Evolutionary conservation across 2,113 vertebrate species (phyloP), one percentile per base, ranked within the genome.

Genomic region (Grantiella picta): DNA sequence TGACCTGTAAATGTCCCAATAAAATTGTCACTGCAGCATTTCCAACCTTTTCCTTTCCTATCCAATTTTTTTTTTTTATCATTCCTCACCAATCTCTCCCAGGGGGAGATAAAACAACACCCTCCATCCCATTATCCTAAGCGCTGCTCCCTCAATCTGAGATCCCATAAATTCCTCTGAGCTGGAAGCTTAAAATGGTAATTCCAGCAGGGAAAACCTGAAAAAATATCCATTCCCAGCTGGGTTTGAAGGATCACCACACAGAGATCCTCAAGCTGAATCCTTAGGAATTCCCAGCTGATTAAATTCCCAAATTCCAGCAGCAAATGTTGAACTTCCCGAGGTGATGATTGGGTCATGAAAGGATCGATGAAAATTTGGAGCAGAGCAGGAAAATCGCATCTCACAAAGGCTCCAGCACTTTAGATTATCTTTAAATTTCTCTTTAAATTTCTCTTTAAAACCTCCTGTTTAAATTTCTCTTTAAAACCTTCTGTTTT

Each of bases 361-460:
- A 87, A 91, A 73, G 12, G 22, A 95, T 68, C 54, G 61, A 65
- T 66, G 61, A 35, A 97, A 97, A 95, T 75, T 52, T 88, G 85
- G 75, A 69, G 72, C 56, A 71, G 79, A 36, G 61, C 17, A 19
- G 20, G 57, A 64, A 93, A 95, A 97, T 33, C 59, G 61, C 75
- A 23, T 21, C 87, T 92, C 77, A 16, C 89, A 83, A 75, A 25
- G 57, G 59, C 60, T 87, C 40, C 4, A 66, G 79, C 75, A 28
- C 59, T 95, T 90, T 89, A 94, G 94, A 96, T 93, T 82, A 94
- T 15, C 42, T 15, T n/a, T n/a, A 14, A 12, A 42, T 14, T 12
- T 42, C 40, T 5, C 12, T 12, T 12, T 12, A 42, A 42, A 42
- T 42, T 42, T 12, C 40, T 42, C 12, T 42, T 38, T 38, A 38